Percentiles rank a stretch among this genome's conserved stretches.
Conservation (phyloP, 2,888 invertebrate species). For the Ceramica pisi region DNA sequence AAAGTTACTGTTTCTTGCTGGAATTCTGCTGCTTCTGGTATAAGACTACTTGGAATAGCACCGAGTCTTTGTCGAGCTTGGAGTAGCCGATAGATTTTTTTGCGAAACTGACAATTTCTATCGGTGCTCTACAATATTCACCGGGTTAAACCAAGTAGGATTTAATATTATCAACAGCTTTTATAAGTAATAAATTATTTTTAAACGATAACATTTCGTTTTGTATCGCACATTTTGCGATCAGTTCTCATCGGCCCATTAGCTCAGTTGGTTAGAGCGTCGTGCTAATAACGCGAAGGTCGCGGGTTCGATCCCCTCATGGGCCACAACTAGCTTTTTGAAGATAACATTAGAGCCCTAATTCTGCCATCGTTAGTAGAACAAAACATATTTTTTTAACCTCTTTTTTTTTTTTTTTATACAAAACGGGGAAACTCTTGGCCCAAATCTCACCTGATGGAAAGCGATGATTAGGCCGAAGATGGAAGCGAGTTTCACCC, state of each 20-base stretch:
- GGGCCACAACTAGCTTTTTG: constrained; percentile 62
- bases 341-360: neutral
- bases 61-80: too few relatives aligned
- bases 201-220: neutral
- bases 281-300: constrained; percentile 76
- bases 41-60: too few relatives aligned
- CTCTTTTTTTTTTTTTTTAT: too few relatives aligned
- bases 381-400: too few relatives aligned
- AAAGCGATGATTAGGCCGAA: too few relatives aligned
- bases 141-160: neutral
- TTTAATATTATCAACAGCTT: neutral
- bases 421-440: too few relatives aligned
- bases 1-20: neutral
- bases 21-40: too few relatives aligned
- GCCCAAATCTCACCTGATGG: too few relatives aligned
- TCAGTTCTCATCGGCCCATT: constrained; percentile 64
- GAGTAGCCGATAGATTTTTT: too few relatives aligned
- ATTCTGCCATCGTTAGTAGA: too few relatives aligned
- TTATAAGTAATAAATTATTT: neutral
- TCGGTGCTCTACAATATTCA: neutral
- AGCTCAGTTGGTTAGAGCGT: constrained; percentile 74
- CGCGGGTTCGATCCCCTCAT: constrained; percentile 80
- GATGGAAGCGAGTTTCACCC: too few relatives aligned
- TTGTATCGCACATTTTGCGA: neutral
- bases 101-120: too few relatives aligned